phyloP scores from a whole-genome alignment of 2,888 invertebrate species.

The Spisula solida region DNA sequence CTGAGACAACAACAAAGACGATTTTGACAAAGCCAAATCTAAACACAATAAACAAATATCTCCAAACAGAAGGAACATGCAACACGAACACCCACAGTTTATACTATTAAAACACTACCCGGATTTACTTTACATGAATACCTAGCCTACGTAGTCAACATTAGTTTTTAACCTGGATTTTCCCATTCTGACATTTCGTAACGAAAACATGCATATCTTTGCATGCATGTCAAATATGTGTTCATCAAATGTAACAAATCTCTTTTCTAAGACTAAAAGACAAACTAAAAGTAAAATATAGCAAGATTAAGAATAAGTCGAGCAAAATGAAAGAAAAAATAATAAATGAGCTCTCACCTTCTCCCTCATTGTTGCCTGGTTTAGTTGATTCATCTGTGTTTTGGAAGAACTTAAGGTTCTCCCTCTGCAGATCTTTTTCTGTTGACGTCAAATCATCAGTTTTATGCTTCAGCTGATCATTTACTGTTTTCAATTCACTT shows the following conservation, averaged over 20 bases:
- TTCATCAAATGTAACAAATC: not conserved
- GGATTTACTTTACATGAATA: too few species aligned
- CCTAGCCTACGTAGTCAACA: too few species aligned
- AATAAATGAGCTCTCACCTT: slow-evolving; percentile 40
- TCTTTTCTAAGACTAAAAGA: not conserved
- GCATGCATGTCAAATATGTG: too few species aligned
- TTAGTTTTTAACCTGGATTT: too few species aligned
- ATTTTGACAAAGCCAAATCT: too few species aligned
- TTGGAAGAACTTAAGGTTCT: slow-evolving; percentile 68
- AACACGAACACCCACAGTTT: too few species aligned
- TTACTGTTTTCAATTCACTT: slow-evolving; percentile 54
- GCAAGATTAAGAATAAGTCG: not conserved
- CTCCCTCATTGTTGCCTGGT: slow-evolving; percentile 42
- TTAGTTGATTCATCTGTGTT: slow-evolving; percentile 33
- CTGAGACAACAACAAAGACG: too few species aligned
- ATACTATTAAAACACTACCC: too few species aligned
- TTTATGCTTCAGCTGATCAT: slow-evolving; percentile 64
- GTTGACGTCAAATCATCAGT: slow-evolving; percentile 67
- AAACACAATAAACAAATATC: too few species aligned
- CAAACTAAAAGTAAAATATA: not conserved
- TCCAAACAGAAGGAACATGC: too few species aligned
- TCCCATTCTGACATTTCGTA: too few species aligned
- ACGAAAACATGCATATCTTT: too few species aligned
- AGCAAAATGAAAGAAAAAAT: not conserved
- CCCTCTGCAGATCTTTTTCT: slow-evolving; percentile 72